Conservation (phyloP, 2,888 invertebrate genomes). For the Globia sparganii region DNA sequence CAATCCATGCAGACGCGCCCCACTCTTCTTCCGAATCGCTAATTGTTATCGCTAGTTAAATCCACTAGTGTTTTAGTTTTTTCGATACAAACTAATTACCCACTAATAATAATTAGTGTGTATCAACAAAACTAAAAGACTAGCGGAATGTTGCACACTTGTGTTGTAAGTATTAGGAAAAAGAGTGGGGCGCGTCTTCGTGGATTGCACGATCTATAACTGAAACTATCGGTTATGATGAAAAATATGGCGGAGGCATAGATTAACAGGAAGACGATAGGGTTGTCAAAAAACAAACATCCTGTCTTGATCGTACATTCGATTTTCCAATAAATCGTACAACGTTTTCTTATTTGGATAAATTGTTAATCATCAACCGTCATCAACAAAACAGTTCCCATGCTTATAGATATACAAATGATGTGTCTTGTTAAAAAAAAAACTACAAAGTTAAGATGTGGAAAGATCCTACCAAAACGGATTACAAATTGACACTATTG, state of each 20-base stretch:
- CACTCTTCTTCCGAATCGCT: too few species aligned
- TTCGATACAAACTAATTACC: too few species aligned
- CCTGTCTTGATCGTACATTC: not conserved
- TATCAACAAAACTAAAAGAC: too few species aligned
- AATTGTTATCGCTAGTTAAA: too few species aligned
- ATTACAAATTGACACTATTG: conserved; percentile 74
- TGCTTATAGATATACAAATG: conserved; percentile 13
- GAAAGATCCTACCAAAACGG: conserved; percentile 65
- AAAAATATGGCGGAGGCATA: not conserved
- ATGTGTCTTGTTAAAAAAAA: conserved; percentile 31
- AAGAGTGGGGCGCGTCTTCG: too few species aligned
- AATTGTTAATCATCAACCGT: conserved; percentile 1
- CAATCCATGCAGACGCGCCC: too few species aligned
- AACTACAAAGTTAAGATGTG: conserved; percentile 45
- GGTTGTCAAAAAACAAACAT: not conserved
- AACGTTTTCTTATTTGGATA: not conserved
- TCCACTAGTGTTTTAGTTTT: too few species aligned
- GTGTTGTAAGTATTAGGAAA: too few species aligned
- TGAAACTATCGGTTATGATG: not conserved
- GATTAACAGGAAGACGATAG: not conserved
- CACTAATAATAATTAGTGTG: too few species aligned
- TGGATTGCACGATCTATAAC: too few species aligned
- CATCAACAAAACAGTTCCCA: conserved; percentile 38
- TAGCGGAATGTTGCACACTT: too few species aligned
- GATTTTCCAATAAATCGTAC: not conserved